phyloP scores from a whole-genome alignment of 2,888 invertebrate genomes.

The Dastarcus helophoroides region DNA sequence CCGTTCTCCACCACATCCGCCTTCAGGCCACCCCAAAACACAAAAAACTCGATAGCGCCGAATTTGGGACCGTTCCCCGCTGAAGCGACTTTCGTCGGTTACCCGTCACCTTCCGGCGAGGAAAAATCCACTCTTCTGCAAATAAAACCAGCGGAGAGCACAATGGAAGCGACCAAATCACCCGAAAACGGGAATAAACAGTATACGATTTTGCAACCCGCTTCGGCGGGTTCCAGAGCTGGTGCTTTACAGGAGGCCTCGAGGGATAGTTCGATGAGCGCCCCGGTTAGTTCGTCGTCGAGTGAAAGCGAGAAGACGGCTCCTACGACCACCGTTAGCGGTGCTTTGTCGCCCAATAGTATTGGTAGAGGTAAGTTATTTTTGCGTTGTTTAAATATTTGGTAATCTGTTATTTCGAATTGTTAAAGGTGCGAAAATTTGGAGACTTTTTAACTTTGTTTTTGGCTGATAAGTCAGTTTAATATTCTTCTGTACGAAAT shows the following conservation, averaged over 20 bases:
- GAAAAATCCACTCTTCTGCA: constrained; percentile 39
- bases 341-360: constrained; percentile 63
- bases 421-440: no score
- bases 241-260: constrained; percentile 66
- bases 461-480: no score
- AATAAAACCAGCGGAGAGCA: constrained; percentile 32
- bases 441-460: no score
- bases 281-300: constrained; percentile 16
- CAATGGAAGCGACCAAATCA: constrained; percentile 28
- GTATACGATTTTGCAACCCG: constrained; percentile 79
- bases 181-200: constrained; percentile 55
- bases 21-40: constrained; percentile 54
- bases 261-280: constrained; percentile 48
- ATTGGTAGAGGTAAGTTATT: constrained; percentile 59
- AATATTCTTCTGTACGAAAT: no score
- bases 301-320: constrained; percentile 25
- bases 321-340: constrained; percentile 30
- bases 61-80: constrained; percentile 51
- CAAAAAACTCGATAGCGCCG: constrained; percentile 35
- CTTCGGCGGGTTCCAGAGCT: constrained; percentile 67
- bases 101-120: constrained; percentile 39
- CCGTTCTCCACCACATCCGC: constrained; percentile 70
- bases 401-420: neutral
- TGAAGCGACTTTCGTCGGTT: constrained; percentile 65
- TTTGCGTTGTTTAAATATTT: no score